Evolutionary conservation across 1,140 invertebrate species (phyloP).

Genomic region (Drosophila carrolli): DNA sequence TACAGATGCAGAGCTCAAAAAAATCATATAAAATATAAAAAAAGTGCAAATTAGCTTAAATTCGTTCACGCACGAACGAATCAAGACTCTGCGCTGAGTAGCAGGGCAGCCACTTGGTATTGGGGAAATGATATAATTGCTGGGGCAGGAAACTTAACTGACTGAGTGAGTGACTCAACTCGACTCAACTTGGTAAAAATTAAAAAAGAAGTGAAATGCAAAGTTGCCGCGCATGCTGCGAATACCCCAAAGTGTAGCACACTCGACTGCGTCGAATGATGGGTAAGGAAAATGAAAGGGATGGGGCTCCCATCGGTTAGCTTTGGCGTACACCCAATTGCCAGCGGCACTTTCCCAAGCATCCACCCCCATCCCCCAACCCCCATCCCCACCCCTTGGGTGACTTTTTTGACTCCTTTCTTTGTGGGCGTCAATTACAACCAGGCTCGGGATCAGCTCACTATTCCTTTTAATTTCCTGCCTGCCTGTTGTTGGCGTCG

Average conservation of each 20-base stretch:
- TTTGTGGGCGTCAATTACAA: conserved; percentile 52
- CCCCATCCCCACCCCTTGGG: not conserved
- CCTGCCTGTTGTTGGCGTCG: not conserved
- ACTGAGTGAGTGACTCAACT: conserved; percentile 71
- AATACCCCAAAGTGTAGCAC: conserved; percentile 67
- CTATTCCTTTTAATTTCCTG: conserved; percentile 17
- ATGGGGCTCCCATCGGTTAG: not conserved
- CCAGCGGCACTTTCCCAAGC: conserved; percentile 23
- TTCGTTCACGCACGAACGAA: conserved; percentile 75
- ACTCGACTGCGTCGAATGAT: conserved; percentile 65
- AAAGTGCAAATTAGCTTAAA: conserved; percentile 73
- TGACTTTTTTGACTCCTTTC: conserved; percentile 11
- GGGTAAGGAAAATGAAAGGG: conserved; percentile 13
- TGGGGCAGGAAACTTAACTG: conserved; percentile 77
- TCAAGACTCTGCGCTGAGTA: conserved; percentile 28
- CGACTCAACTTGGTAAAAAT: conserved; percentile 28
- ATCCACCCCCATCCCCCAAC: too few relatives aligned
- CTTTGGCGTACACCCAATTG: conserved; percentile 27
- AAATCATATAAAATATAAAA: conserved; percentile 36
- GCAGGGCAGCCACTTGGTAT: conserved; percentile 36
- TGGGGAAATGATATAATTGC: conserved; percentile 80
- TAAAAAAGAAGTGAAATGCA: conserved; percentile 33
- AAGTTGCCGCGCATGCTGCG: conserved; percentile 60
- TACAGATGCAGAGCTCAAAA: not conserved
- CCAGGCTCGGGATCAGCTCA: conserved; percentile 2